Evolutionary conservation across 1,140 invertebrate species (phyloP).

Genomic region (Platorchestia sp.): DNA sequence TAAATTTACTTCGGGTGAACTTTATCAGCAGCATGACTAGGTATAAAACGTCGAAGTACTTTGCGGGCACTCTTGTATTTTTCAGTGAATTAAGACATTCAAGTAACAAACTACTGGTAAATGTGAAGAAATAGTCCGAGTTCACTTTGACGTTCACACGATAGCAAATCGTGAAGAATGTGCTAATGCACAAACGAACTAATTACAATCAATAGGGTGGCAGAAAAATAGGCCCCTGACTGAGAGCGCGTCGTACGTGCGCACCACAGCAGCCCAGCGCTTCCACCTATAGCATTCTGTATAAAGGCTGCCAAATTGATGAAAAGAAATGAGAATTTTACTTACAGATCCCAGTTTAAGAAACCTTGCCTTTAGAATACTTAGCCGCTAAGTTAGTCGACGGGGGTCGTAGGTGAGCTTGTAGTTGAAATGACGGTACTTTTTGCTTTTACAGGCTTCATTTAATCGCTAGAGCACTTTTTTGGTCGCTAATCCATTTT

Average conservation of each 20-base stretch:
- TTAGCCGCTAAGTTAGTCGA: background rate
- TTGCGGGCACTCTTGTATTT: background rate
- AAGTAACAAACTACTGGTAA: too few species aligned
- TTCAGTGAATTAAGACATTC: too few species aligned
- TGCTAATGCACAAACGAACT: too few species aligned
- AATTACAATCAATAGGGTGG: too few species aligned
- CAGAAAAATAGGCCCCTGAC: background rate
- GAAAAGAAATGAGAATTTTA: background rate
- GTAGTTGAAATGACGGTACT: background rate
- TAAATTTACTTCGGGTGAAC: background rate
- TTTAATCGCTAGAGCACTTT: background rate
- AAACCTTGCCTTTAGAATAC: background rate
- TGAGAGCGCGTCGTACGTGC: too few species aligned
- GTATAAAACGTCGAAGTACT: background rate
- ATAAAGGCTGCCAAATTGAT: too few species aligned
- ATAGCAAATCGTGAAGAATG: too few species aligned
- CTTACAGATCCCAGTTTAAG: background rate
- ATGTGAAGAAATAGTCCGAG: too few species aligned
- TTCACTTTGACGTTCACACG: too few species aligned
- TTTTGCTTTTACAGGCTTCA: background rate
- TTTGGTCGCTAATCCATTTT: background rate
- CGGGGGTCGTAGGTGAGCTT: background rate
- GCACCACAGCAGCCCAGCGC: too few species aligned
- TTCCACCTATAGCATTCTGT: too few species aligned
- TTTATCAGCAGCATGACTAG: background rate